A percentile compares a stretch with the other conserved stretches of the same genome.
Evolutionary conservation across 2,797 vertebrate genomes (phyloP).

Genomic region (Pangasius larnaudii): DNA sequence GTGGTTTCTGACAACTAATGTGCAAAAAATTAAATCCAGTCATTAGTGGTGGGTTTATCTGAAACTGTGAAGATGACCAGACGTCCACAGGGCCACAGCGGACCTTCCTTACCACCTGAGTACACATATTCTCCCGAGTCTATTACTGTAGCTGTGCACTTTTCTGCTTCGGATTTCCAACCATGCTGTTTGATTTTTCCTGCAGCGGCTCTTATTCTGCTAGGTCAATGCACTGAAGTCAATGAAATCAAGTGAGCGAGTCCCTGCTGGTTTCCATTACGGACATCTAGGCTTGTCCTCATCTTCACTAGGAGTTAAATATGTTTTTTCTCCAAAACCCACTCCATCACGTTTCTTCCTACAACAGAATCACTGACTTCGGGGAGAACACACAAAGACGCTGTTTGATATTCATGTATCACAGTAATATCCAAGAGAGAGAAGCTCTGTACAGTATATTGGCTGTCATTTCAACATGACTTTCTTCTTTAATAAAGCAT

Average conservation of each 20-base stretch:
- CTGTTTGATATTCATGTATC: slow-evolving; percentile 21
- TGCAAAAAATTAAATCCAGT: slow-evolving; percentile 2
- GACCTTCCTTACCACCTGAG: neutral
- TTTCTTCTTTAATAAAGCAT: slow-evolving; percentile 1
- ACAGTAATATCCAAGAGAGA: slow-evolving; percentile 9
- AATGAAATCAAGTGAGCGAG: slow-evolving; percentile 51
- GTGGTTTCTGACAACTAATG: neutral
- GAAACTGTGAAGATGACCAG: neutral
- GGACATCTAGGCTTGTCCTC: slow-evolving; percentile 46
- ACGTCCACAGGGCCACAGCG: neutral
- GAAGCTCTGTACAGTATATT: neutral
- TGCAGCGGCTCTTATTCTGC: slow-evolving; percentile 62
- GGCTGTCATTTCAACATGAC: neutral
- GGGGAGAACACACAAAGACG: neutral
- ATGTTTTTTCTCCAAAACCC: slow-evolving; percentile 46
- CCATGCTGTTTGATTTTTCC: slow-evolving; percentile 61
- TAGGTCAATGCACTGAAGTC: slow-evolving; percentile 58
- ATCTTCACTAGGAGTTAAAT: slow-evolving; percentile 44
- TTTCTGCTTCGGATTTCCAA: slow-evolving; percentile 58
- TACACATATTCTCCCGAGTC: neutral
- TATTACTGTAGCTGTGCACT: slow-evolving; percentile 46
- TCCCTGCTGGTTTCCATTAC: slow-evolving; percentile 52
- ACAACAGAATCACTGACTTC: neutral
- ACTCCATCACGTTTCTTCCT: slow-evolving; percentile 23
- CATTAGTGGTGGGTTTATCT: slow-evolving; percentile 17